phyloP scores from a whole-genome alignment of 2,797 vertebrate species.

The Melanotaenia parkinsoni region DNA sequence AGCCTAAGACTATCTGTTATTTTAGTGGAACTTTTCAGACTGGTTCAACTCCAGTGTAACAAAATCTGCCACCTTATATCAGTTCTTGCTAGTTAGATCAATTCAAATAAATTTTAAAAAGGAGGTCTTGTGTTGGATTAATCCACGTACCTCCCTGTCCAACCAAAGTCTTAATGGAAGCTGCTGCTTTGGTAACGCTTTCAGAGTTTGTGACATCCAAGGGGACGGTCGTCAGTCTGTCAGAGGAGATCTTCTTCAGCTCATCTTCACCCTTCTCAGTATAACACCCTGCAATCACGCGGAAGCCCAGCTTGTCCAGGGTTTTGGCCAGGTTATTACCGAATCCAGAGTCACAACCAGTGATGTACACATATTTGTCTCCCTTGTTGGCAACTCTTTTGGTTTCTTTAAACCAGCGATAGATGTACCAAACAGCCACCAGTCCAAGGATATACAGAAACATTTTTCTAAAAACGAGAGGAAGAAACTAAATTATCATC shows the following conservation, averaged over 20 bases:
- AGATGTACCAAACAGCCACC: conserved; percentile 65
- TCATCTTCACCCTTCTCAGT: conserved; percentile 80
- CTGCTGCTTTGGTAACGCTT: conserved; percentile 67
- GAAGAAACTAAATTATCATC: neutral
- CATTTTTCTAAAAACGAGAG: conserved; percentile 59
- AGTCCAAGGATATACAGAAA: conserved; percentile 64
- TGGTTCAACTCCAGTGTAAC: neutral
- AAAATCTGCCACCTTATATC: neutral
- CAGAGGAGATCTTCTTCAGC: conserved; percentile 75
- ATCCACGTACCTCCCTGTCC: conserved; percentile 71
- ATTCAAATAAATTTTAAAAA: neutral
- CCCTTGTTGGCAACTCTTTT: conserved; percentile 70
- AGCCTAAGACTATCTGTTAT: neutral
- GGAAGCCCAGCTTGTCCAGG: conserved; percentile 77
- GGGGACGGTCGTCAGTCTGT: conserved; percentile 63
- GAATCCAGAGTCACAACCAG: conserved; percentile 83
- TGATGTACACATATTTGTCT: conserved; percentile 82
- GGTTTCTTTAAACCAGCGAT: conserved; percentile 75
- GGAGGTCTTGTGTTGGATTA: neutral
- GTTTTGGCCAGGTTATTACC: conserved; percentile 75
- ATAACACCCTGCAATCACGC: conserved; percentile 79
- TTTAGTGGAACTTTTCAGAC: neutral
- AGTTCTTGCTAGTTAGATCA: neutral
- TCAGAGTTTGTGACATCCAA: conserved; percentile 75
- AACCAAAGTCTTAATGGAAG: conserved; percentile 66